These are phyloP conservation scores for Onychostruthus taczanowskii DNA, from an alignment of 2,113 vertebrate genomes.

Conservation along the genomic window DNA sequence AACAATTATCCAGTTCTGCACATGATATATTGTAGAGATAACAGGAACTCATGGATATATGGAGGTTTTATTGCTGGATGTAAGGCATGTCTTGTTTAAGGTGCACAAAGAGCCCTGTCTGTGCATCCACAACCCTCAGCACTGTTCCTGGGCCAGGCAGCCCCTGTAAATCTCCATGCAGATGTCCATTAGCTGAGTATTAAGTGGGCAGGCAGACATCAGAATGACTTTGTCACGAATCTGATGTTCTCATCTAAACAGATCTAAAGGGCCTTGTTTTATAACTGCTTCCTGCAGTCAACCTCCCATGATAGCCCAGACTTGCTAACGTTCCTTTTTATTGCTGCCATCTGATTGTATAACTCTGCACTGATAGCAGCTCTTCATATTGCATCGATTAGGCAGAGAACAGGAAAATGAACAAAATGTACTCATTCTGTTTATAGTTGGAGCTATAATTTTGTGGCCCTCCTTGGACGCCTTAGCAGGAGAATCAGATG, in stretches of 20 bases:
- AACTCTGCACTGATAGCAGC: constrained; percentile 56
- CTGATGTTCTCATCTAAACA: constrained; percentile 14
- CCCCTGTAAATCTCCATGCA: constrained; percentile 1
- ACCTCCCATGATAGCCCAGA: constrained; percentile 12
- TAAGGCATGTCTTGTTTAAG: neutral
- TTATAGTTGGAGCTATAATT: constrained; percentile 68
- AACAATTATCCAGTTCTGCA: neutral
- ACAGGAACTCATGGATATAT: rapidly evolving
- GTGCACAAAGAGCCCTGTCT: neutral
- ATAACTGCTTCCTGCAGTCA: constrained; percentile 31
- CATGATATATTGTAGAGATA: too few species aligned
- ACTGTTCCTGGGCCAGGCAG: neutral
- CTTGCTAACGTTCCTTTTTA: constrained; percentile 61
- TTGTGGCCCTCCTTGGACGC: constrained; percentile 65
- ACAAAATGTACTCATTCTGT: constrained; percentile 68
- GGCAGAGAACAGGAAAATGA: constrained; percentile 54
- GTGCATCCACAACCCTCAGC: neutral
- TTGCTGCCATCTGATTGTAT: constrained; percentile 69
- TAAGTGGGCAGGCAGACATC: constrained; percentile 18
- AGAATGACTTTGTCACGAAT: neutral
- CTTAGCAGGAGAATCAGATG: constrained; percentile 48
- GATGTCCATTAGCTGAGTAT: neutral
- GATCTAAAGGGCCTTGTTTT: neutral
- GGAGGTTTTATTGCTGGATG: neutral
- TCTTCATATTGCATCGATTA: constrained; percentile 65